Percentiles rank a stretch among this genome's conserved stretches.
These are phyloP conservation scores for Papio anubis DNA, from an alignment of 2,113 vertebrate genomes.

Conservation along the genomic window DNA sequence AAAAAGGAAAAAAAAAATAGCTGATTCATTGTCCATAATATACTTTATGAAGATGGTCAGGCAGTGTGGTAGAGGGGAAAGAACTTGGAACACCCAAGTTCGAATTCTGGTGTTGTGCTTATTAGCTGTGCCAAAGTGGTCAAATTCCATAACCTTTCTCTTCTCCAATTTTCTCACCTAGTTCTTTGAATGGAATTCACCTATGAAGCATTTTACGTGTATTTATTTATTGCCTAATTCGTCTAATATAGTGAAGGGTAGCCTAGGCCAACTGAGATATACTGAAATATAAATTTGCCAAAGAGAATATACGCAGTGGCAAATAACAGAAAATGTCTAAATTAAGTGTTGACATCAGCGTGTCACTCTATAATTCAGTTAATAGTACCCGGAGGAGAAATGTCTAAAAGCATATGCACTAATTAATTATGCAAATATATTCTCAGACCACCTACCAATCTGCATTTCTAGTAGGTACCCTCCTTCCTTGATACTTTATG, in stretches of 20 bases:
- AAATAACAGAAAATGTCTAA: constrained; percentile 27
- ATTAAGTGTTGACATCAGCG: background rate
- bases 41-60: background rate
- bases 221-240: background rate
- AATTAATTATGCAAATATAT: background rate
- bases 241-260: background rate
- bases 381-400: background rate
- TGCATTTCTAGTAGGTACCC: background rate
- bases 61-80: background rate
- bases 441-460: background rate
- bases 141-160: background rate
- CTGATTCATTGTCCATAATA: background rate
- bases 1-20: background rate
- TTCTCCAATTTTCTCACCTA: background rate
- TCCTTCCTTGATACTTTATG: background rate
- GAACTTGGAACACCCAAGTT: background rate
- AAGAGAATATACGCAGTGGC: background rate
- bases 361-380: background rate
- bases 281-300: background rate
- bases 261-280: background rate
- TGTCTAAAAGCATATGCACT: background rate
- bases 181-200: background rate
- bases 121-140: background rate
- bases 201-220: background rate
- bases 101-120: background rate